Percentiles rank a stretch among this genome's conserved stretches.
These are phyloP conservation scores for Etia nguti DNA, from an alignment of 2,113 vertebrate species.

Conservation along the genomic window DNA sequence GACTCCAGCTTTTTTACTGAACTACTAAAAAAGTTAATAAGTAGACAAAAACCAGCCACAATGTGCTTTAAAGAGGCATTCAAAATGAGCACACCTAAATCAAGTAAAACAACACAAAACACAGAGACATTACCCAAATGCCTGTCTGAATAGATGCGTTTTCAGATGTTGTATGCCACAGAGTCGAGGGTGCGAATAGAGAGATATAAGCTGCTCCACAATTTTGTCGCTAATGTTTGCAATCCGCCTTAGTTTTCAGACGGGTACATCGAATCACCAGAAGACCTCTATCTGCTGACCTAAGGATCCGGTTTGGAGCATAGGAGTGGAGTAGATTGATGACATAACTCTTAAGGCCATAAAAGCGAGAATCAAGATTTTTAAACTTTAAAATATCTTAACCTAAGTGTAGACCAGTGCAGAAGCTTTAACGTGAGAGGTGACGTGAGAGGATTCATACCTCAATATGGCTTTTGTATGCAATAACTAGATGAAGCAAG, in stretches of 20 bases:
- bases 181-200: not conserved
- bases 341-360: not conserved
- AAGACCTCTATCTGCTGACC: not conserved
- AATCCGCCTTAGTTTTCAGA: not conserved
- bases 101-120: not conserved
- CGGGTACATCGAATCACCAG: not conserved
- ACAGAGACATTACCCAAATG: not conserved
- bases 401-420: not conserved
- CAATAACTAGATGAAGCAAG: not conserved
- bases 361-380: not conserved
- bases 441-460: not conserved
- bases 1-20: not conserved
- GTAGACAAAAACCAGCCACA: not conserved
- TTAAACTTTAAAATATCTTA: not conserved
- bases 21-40: not conserved
- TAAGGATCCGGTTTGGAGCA: not conserved
- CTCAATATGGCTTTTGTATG: not conserved
- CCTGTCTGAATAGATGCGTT: not conserved
- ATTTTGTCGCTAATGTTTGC: accelerated
- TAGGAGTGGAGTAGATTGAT: not conserved
- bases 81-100: not conserved
- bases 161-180: not conserved
- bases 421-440: not conserved
- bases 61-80: not conserved
- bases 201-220: accelerated